Conservation (phyloP, 2,797 vertebrate genomes). For the Ctenopoma kingsleyae region DNA sequence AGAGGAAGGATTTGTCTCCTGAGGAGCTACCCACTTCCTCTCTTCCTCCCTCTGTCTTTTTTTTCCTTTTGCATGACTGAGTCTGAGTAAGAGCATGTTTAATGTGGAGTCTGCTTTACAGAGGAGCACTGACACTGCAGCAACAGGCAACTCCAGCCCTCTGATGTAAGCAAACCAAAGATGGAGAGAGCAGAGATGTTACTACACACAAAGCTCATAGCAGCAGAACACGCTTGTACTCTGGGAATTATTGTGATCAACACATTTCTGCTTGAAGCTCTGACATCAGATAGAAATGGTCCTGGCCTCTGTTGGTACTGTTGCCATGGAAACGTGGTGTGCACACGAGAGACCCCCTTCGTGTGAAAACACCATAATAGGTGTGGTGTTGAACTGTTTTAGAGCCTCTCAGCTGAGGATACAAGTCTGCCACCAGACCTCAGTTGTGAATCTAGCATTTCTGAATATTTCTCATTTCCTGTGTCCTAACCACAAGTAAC, state of each 20-base stretch:
- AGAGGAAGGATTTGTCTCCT: constrained; percentile 73
- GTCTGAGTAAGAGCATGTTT: constrained; percentile 53
- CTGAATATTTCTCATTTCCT: background rate
- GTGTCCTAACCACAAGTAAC: background rate
- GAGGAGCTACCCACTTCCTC: constrained; percentile 53
- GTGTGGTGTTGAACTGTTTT: constrained; percentile 20
- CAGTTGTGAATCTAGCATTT: background rate
- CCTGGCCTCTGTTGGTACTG: constrained; percentile 59
- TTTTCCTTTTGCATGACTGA: constrained; percentile 44
- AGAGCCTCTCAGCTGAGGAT: constrained; percentile 21
- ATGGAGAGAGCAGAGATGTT: constrained; percentile 17
- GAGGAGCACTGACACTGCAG: constrained; percentile 25
- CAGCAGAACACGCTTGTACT: constrained; percentile 3
- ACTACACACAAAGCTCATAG: background rate
- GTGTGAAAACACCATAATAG: constrained; percentile 32
- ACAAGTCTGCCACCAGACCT: constrained; percentile 12
- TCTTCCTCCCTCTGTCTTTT: background rate
- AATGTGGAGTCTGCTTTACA: constrained; percentile 34
- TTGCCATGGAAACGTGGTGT: constrained; percentile 73
- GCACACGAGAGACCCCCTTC: constrained; percentile 6
- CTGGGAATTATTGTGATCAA: constrained; percentile 20
- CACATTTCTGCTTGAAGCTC: constrained; percentile 25
- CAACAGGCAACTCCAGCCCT: constrained; percentile 40
- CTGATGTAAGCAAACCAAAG: constrained; percentile 12
- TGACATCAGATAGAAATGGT: constrained; percentile 17